Percentiles rank a stretch among this genome's conserved stretches.
These are phyloP conservation scores for Aythya baeri DNA, from an alignment of 2,113 vertebrate genomes.

Conservation along the genomic window DNA sequence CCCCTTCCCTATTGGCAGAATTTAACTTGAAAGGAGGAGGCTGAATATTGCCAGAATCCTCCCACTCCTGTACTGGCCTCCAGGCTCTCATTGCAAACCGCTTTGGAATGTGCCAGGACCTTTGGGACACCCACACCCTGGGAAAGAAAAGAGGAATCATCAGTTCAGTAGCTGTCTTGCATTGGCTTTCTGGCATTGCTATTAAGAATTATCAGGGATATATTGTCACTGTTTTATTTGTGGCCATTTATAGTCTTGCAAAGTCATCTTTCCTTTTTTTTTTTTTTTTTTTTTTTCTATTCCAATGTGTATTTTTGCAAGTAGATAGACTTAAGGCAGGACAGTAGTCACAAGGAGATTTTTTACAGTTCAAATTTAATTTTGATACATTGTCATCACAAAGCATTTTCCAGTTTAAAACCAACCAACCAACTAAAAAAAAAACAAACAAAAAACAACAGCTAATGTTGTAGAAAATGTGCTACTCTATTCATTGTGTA, in stretches of 20 bases:
- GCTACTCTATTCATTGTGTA: neutral
- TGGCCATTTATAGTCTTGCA: neutral
- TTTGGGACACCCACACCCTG: neutral
- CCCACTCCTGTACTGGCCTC: neutral
- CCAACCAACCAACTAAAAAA: too few relatives aligned
- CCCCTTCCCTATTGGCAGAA: neutral
- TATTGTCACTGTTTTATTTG: neutral
- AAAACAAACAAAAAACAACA: neutral
- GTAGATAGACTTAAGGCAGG: neutral
- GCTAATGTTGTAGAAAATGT: neutral
- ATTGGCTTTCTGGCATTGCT: neutral
- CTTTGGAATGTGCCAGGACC: neutral
- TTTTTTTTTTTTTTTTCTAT: accelerated
- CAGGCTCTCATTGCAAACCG: neutral
- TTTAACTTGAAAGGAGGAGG: neutral
- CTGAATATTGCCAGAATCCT: neutral
- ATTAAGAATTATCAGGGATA: neutral
- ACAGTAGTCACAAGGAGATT: neutral
- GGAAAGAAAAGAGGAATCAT: neutral
- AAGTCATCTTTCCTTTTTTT: neutral
- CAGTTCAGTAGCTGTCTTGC: neutral
- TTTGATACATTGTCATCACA: neutral
- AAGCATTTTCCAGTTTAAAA: neutral
- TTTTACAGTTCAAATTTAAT: neutral
- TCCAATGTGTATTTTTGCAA: neutral